Evolutionary conservation across 2,113 vertebrate species (phyloP).

Genomic region (Geococcyx californianus): DNA sequence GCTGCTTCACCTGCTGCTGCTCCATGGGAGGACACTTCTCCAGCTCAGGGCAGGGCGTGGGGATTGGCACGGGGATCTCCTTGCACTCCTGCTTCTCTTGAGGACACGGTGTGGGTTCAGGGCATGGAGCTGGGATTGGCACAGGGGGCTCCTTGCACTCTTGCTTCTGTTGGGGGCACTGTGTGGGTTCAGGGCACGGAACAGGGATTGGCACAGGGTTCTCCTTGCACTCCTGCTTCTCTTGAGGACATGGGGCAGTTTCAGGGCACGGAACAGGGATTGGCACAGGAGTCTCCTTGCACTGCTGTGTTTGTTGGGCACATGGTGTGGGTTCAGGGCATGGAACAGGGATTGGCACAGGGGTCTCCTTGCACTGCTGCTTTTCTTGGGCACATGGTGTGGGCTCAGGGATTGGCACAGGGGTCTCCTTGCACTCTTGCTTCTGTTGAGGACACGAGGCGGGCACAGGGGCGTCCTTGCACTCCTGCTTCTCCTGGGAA

Average conservation of each 20-base stretch:
- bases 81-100: neutral
- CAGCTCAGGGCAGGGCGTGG: neutral
- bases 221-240: neutral
- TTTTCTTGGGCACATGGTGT: neutral
- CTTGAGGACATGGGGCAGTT: rapidly evolving
- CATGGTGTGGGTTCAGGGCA: neutral
- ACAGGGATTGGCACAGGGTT: neutral
- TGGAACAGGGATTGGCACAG: neutral
- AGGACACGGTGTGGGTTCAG: neutral
- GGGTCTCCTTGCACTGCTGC: neutral
- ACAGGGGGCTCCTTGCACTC: neutral
- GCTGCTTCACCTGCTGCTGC: conserved; percentile 47
- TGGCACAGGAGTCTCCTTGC: neutral
- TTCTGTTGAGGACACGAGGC: neutral
- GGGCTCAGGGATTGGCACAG: neutral
- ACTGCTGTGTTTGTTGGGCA: neutral
- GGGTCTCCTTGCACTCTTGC: neutral
- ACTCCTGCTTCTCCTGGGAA: neutral
- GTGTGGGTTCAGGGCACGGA: neutral
- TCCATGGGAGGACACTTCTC: neutral
- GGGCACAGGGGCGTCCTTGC: neutral
- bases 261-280: neutral
- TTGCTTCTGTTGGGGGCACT: neutral
- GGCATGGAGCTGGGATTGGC: neutral
- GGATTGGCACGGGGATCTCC: neutral